A percentile compares a stretch with the other conserved stretches of the same genome.
phyloP scores from a whole-genome alignment of 2,888 invertebrate species.

The Pseudolycoriella hygida region DNA sequence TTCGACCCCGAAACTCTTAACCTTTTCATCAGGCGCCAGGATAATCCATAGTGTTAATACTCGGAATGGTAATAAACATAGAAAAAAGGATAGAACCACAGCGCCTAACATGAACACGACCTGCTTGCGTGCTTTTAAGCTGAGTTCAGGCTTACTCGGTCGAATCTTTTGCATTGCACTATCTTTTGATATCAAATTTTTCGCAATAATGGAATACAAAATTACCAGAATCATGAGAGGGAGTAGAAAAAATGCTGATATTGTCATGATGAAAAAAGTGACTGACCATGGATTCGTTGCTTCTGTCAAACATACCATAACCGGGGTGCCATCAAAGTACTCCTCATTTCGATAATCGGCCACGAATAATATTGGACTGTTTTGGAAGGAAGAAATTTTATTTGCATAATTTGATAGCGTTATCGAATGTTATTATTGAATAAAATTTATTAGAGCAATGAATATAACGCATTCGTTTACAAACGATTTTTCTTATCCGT shows the following conservation, averaged over 20 bases:
- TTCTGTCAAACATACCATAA: slow-evolving; percentile 62
- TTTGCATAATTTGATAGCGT: background rate
- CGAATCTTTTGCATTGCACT: slow-evolving; percentile 45
- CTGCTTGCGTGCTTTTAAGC: slow-evolving; percentile 58
- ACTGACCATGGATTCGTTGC: slow-evolving; percentile 60
- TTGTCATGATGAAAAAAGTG: slow-evolving; percentile 61
- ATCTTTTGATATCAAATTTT: slow-evolving; percentile 53
- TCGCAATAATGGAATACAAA: slow-evolving; percentile 69
- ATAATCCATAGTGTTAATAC: slow-evolving; percentile 71
- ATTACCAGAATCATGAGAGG: slow-evolving; percentile 63
- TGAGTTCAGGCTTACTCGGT: slow-evolving; percentile 53
- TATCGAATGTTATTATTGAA: too few species aligned
- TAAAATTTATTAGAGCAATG: too few species aligned
- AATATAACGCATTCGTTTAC: too few species aligned
- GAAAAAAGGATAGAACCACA: slow-evolving; percentile 72
- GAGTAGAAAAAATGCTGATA: slow-evolving; percentile 60
- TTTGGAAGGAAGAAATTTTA: slow-evolving; percentile 22
- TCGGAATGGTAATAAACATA: slow-evolving; percentile 75
- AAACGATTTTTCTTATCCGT: too few species aligned
- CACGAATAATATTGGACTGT: slow-evolving; percentile 60
- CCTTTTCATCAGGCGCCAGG: slow-evolving; percentile 48
- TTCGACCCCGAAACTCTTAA: slow-evolving; percentile 52
- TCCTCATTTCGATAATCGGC: slow-evolving; percentile 51
- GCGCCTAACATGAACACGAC: slow-evolving; percentile 76
- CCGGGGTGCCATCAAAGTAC: slow-evolving; percentile 49